Base-by-base conservation (phyloP, 2,113 vertebrate species). In the Channa argus region DNA sequence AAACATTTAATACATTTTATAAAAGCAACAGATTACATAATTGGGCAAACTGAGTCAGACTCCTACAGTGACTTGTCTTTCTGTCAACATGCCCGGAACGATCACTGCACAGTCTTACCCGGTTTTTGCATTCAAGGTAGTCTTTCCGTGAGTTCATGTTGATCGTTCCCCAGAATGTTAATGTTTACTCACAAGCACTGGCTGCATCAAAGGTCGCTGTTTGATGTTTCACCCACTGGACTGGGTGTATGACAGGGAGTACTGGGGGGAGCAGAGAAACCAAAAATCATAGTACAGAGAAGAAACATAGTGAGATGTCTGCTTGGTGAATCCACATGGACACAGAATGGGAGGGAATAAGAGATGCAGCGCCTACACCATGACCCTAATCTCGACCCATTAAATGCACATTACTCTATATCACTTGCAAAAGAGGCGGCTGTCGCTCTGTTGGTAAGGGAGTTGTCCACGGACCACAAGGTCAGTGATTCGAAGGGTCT, bases 141-240 rank as follows among this genome's bases (percentile, higher is more conserved):
- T 38, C 49, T 77, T 46, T 55, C 55, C 24, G 24, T 84, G 71
- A 66, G 76, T 84, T 87, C 72, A 82, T 73, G 88, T 90, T 90
- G 87, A 90, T 80, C 77, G 86, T 88, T 75, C 73, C 84, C 65
- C 77, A 84, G 71, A 82, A 64, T 41, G 71, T 70, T 71, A 46
- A 58, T 92, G 88, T 93, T 94, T 94, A 86, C 72, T 87, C 86
- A 94, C 89, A 92, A 93, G 92, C 91, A 92, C 56, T 6, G 6
- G 0, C 15, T n/a, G 85, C 78, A 83, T 64, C 90, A 93, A 93
- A 92, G 89, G 92, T 92, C 79, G 9, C 54, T 67, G 77, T 83
- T 90, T 92, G 88, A 92, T 68, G 67, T 91, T 90, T 87, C 73
- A 77, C 77, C 71, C 74, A 85, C 39, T 11, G 79, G 53, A 46